Evolutionary conservation across 1,140 invertebrate species (phyloP).

Genomic region (Diorhabda carinulata): DNA sequence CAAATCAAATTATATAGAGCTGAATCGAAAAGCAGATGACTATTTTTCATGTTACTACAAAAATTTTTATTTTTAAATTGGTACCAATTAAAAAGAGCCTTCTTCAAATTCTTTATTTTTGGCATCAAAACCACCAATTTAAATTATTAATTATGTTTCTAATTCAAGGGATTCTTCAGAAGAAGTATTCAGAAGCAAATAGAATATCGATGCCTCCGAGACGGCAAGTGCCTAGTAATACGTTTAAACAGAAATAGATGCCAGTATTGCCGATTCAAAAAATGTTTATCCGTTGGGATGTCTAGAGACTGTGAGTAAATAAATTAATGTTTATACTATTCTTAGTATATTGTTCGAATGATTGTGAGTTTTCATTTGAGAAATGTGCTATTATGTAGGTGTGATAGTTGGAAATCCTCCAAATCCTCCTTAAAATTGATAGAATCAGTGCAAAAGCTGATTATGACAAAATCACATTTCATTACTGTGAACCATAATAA

Average conservation of each 20-base stretch:
- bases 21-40: too few relatives aligned
- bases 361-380: too few relatives aligned
- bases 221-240: conserved; percentile 96
- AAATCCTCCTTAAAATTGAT: too few relatives aligned
- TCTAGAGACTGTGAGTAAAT: conserved; percentile 89
- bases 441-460: too few relatives aligned
- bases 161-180: conserved; percentile 70
- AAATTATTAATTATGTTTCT: conserved; percentile 44
- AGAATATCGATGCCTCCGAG: conserved; percentile 92
- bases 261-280: conserved; percentile 97
- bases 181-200: conserved; percentile 97
- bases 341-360: too few relatives aligned
- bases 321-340: not conserved
- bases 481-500: too few relatives aligned
- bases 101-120: not conserved
- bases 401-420: too few relatives aligned
- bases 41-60: too few relatives aligned
- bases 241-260: conserved; percentile 94
- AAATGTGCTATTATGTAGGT: too few relatives aligned
- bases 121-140: not conserved
- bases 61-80: too few relatives aligned
- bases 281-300: conserved; percentile 97
- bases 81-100: not conserved
- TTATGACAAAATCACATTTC: too few relatives aligned
- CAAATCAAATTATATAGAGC: too few relatives aligned